phyloP scores from a whole-genome alignment of 1,140 invertebrate species.

The Euglossa dilemma region DNA sequence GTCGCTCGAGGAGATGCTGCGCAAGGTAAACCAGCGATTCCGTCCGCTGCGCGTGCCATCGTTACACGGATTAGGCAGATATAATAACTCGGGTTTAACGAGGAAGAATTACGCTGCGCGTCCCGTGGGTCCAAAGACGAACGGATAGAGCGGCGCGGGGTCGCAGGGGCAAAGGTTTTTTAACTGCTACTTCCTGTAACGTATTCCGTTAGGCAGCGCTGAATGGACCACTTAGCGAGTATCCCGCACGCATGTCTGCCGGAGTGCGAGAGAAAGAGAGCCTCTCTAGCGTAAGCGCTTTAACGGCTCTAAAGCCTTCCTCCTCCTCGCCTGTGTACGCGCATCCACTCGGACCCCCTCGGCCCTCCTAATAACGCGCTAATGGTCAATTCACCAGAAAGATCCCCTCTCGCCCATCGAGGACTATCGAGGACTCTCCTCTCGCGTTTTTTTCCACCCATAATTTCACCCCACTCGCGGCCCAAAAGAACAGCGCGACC shows the following conservation, averaged over 20 bases:
- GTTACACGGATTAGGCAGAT: slow-evolving; percentile 1
- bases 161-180: slow-evolving; percentile 64
- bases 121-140: slow-evolving; percentile 13
- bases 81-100: slow-evolving; percentile 32
- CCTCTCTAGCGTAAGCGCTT: slow-evolving; percentile 61
- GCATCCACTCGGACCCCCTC: not conserved
- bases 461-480: slow-evolving; percentile 17
- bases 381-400: slow-evolving; percentile 64
- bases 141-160: too few relatives aligned
- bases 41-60: slow-evolving; percentile 20
- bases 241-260: slow-evolving; percentile 42
- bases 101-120: slow-evolving; percentile 57
- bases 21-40: slow-evolving; percentile 86
- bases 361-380: slow-evolving; percentile 48
- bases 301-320: slow-evolving; percentile 49
- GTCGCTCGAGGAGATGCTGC: slow-evolving; percentile 91
- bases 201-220: slow-evolving; percentile 72
- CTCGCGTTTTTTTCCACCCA: slow-evolving; percentile 3
- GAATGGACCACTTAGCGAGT: slow-evolving; percentile 75
- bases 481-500: slow-evolving; percentile 23
- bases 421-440: slow-evolving; percentile 36
- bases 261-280: not conserved
- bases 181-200: slow-evolving; percentile 77
- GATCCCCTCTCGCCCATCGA: slow-evolving; percentile 5
- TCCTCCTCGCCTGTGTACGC: slow-evolving; percentile 1